Evolutionary conservation across 2,797 vertebrate genomes (phyloP).

Genomic region (Melanotaenia maccullochi): DNA sequence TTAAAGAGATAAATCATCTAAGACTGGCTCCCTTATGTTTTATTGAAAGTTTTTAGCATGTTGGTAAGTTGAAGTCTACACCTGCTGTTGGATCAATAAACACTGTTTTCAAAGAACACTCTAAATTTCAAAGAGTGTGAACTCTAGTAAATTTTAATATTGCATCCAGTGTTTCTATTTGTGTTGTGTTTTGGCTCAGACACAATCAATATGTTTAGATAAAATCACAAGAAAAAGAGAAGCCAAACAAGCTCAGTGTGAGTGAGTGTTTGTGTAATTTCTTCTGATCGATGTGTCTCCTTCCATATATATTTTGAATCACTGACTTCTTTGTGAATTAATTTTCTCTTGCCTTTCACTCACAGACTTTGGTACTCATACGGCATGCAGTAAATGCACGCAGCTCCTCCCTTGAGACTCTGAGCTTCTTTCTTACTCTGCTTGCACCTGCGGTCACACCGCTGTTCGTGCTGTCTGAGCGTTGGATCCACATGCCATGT

Average conservation of each 20-base stretch:
- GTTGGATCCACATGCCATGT: constrained; percentile 95
- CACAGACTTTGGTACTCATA: constrained; percentile 90
- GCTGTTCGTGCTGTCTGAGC: constrained; percentile 91
- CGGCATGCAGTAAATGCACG: constrained; percentile 85
- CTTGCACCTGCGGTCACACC: constrained; percentile 92
- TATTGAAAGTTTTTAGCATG: too few relatives aligned
- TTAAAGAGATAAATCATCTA: too few relatives aligned
- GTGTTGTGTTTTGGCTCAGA: neutral
- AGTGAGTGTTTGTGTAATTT: constrained; percentile 14
- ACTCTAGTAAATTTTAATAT: neutral
- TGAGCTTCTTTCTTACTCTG: constrained; percentile 93
- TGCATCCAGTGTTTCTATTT: neutral
- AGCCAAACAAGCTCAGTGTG: neutral
- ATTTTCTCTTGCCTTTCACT: constrained; percentile 50
- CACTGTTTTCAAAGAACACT: neutral
- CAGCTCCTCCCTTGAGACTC: constrained; percentile 86
- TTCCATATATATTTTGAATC: constrained; percentile 47
- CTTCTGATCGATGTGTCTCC: constrained; percentile 29
- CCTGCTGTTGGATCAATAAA: neutral
- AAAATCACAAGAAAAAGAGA: constrained; percentile 5
- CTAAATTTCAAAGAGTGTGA: neutral
- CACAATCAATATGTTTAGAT: neutral
- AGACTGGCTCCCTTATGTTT: too few relatives aligned
- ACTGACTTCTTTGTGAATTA: constrained; percentile 42
- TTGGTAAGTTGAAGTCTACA: neutral